phyloP scores from a whole-genome alignment of 2,113 vertebrate species.

The Marcusenius ussheri region DNA sequence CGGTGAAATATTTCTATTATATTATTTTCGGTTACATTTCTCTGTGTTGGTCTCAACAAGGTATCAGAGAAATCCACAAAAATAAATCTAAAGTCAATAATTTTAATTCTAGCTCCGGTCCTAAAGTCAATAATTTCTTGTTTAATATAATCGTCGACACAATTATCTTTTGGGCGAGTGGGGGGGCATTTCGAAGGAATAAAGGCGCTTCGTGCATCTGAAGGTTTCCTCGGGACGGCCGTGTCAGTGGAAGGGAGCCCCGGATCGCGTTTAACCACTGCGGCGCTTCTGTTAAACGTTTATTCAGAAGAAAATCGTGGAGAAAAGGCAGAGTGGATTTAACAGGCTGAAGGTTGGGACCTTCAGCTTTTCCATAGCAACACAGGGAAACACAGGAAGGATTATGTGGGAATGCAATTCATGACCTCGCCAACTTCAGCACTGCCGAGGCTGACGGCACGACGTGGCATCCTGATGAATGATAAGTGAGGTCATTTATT shows the following conservation, averaged over 20 bases:
- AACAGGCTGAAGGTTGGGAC: not conserved
- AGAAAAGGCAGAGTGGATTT: constrained; percentile 1
- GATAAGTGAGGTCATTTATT: constrained; percentile 15
- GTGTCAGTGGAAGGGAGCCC: not conserved
- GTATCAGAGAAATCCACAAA: not conserved
- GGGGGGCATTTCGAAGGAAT: not conserved
- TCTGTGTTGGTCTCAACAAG: not conserved
- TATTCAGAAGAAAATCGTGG: not conserved
- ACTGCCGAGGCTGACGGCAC: not conserved
- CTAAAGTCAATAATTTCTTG: not conserved
- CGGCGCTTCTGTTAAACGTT: not conserved
- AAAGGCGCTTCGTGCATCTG: not conserved
- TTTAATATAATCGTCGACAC: constrained; percentile 1
- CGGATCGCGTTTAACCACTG: not conserved
- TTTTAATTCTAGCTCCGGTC: not conserved
- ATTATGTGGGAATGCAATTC: constrained; percentile 13
- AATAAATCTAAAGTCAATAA: not conserved
- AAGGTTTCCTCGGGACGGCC: not conserved
- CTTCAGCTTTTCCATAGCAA: constrained; percentile 9
- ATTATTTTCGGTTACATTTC: not conserved
- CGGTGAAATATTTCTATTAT: not conserved
- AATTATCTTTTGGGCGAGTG: not conserved
- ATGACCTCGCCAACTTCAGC: constrained; percentile 5
- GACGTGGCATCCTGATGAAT: not conserved
- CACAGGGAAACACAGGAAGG: constrained; percentile 10